Percentiles rank a stretch among this genome's conserved stretches.
Conservation (phyloP, 2,888 invertebrate genomes). For the Latheticus oryzae region DNA sequence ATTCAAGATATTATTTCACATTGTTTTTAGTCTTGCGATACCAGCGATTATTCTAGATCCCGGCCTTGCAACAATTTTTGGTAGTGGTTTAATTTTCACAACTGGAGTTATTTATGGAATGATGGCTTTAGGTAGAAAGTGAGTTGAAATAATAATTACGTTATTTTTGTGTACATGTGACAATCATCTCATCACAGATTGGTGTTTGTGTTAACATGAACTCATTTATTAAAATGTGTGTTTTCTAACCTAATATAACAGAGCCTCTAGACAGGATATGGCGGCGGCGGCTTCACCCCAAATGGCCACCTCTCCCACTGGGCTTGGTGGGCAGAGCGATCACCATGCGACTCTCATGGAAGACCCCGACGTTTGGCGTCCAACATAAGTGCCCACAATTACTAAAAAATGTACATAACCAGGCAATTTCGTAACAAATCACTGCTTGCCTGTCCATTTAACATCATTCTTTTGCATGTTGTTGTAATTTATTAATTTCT, state of each 20-base stretch:
- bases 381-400: slow-evolving; percentile 74
- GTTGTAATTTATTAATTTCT: slow-evolving; percentile 9
- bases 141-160: slow-evolving; percentile 67
- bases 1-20: slow-evolving; percentile 1
- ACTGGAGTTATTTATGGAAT: slow-evolving; percentile 93
- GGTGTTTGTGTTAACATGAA: slow-evolving; percentile 12
- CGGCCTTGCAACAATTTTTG: slow-evolving; percentile 82
- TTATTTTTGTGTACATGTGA: slow-evolving; percentile 2
- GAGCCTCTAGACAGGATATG: slow-evolving; percentile 88
- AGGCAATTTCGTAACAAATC: slow-evolving; percentile 25
- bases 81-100: slow-evolving; percentile 87
- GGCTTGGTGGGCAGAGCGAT: slow-evolving; percentile 69
- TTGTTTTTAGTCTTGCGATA: slow-evolving; percentile 76
- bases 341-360: slow-evolving; percentile 89
- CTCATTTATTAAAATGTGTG: slow-evolving; percentile 21
- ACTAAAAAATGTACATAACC: slow-evolving; percentile 27
- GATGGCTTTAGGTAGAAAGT: slow-evolving; percentile 97
- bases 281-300: slow-evolving; percentile 82
- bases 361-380: slow-evolving; percentile 93
- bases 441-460: slow-evolving; percentile 24
- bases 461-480: slow-evolving; percentile 19
- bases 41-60: slow-evolving; percentile 84
- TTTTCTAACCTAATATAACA: slow-evolving; percentile 58
- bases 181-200: slow-evolving; percentile 17
- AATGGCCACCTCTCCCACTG: slow-evolving; percentile 69